phyloP scores from a whole-genome alignment of 2,888 invertebrate species.

The Unio pictorum region DNA sequence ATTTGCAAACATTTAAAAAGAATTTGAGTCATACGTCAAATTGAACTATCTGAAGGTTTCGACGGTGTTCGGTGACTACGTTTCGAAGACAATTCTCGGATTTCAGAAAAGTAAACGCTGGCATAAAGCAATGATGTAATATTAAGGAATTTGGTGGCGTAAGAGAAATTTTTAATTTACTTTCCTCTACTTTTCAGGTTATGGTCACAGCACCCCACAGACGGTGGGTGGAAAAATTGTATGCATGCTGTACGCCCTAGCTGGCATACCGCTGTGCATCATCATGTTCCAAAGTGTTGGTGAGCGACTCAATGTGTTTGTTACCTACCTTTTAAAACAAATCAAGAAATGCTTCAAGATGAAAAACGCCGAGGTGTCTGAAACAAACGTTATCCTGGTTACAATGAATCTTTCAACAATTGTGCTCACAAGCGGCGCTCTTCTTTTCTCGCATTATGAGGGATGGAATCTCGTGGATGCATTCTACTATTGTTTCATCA shows the following conservation, averaged over 20 bases:
- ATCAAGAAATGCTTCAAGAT: conserved; percentile 90
- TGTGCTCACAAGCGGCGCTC: conserved; percentile 94
- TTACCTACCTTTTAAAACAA: conserved; percentile 92
- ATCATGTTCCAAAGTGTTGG: conserved; percentile 99
- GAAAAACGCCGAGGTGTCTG: conserved; percentile 81
- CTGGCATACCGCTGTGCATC: conserved; percentile 95
- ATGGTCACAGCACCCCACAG: conserved; percentile 98
- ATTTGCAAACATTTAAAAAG: too few species aligned
- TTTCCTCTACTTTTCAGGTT: conserved; percentile 77
- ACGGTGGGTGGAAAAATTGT: conserved; percentile 97
- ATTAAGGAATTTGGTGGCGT: too few species aligned
- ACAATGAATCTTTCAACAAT: conserved; percentile 85
- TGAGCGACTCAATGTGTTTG: conserved; percentile 97
- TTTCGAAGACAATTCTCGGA: too few species aligned
- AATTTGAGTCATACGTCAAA: too few species aligned
- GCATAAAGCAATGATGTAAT: too few species aligned
- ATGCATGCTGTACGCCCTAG: conserved; percentile 87
- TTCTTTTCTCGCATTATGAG: conserved; percentile 94
- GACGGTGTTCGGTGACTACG: too few species aligned
- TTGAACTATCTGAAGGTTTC: too few species aligned
- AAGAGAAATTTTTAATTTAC: too few species aligned
- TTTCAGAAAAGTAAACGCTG: too few species aligned
- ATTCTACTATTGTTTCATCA: conserved; percentile 99
- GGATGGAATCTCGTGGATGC: conserved; percentile 91
- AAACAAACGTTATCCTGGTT: conserved; percentile 93